phyloP scores from a whole-genome alignment of 64 coral and sea anemone species.

The Anthopleura sola region DNA sequence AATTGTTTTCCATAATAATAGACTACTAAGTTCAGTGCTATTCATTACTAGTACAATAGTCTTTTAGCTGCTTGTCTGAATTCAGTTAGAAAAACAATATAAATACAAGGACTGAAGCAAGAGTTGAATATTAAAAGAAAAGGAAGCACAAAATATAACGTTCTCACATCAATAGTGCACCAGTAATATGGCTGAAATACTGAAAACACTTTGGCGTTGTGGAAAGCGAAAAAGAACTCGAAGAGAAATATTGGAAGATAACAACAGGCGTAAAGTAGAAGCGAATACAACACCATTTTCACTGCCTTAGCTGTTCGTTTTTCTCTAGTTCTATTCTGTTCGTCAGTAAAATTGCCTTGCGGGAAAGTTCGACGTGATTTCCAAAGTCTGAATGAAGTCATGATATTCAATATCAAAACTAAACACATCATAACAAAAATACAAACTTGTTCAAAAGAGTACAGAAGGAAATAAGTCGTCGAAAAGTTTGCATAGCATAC shows the following conservation, averaged over 20 bases:
- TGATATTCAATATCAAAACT: not conserved
- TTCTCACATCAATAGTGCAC: not conserved
- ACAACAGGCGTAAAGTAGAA: not conserved
- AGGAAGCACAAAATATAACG: not conserved
- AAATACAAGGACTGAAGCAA: conserved; percentile 11
- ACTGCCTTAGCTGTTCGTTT: not conserved
- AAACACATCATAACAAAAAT: not conserved
- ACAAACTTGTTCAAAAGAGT: not conserved
- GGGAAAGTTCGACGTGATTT: not conserved
- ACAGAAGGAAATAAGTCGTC: not conserved
- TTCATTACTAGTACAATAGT: no score
- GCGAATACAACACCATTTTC: not conserved
- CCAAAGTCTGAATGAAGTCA: not conserved
- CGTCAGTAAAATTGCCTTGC: not conserved
- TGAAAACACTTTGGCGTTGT: no score
- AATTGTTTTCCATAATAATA: no score
- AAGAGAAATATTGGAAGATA: not conserved
- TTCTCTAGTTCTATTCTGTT: not conserved
- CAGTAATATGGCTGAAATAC: no score
- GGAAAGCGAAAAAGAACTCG: not conserved
- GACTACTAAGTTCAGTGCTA: no score
- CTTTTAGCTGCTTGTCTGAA: conserved; percentile 15
- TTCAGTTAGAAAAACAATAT: not conserved
- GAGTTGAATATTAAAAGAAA: not conserved
- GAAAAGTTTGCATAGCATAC: not conserved